Base-by-base conservation (phyloP, 2,888 invertebrate species). In the Apodemia hepburni region DNA sequence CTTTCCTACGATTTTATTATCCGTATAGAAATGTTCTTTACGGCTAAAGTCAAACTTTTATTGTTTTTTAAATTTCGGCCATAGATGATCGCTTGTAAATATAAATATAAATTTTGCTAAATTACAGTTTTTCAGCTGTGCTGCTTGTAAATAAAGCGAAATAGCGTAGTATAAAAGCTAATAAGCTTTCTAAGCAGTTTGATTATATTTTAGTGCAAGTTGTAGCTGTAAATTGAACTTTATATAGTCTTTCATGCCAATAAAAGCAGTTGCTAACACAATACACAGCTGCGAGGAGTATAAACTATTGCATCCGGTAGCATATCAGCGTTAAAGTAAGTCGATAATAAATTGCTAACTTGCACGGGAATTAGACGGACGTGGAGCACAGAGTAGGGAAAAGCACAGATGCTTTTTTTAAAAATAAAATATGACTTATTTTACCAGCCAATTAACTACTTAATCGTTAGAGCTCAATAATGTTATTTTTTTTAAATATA, bases 261-360 rank as follows among this genome's bases (percentile, higher is more conserved):
- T 54, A 54, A 54, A 54, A 65, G 61, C 58, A 68, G 64, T 60
- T 66, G 61, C 62, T 58, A 63, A 51, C 62, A 61, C 66, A 61
- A 64, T 64, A 65, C 65, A 66, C 67, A 67, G 70, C 66, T 77
- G 75, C 72, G 72, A 76, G 75, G 79, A 77, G 77, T 74, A 78
- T 81, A 81, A 83, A 82, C 79, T 78, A 80, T 77, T 71, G 75
- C 72, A 77, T 80, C 81, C 76, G 76, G 73, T 69, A 67, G 70
- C 71, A 73, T 77, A 74, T 76, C 75, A 71, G 73, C 70, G 75
- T 71, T 77, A 75, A 73, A 78, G 76, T 79, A 77, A 80, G 79
- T 78, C 78, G 77, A 81, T 80, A 83, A 83, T 81, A 83, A 82
- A 84, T 84, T 73, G 75, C 75, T 73, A 78, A 78, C 78, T 80